These are phyloP conservation scores for Tadarida brasiliensis DNA, from an alignment of 2,797 vertebrate species.

Conservation along the genomic window DNA sequence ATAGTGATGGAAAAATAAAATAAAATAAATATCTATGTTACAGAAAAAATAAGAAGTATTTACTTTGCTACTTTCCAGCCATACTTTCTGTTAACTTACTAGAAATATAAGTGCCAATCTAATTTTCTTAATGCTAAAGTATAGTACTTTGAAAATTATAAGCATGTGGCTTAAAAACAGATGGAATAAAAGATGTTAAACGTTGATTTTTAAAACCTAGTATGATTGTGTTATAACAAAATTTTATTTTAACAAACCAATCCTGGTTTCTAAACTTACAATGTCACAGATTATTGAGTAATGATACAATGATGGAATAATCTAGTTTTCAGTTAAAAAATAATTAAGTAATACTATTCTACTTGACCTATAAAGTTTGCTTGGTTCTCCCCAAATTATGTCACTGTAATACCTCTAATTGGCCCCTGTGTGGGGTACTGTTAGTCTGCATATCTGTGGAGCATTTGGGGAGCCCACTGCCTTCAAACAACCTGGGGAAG, in stretches of 20 bases:
- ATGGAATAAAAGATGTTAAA: slow-evolving; percentile 51
- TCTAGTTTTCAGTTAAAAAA: slow-evolving; percentile 41
- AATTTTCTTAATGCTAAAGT: slow-evolving; percentile 46
- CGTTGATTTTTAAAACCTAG: slow-evolving; percentile 3
- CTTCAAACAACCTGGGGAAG: neutral
- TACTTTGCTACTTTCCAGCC: slow-evolving; percentile 24
- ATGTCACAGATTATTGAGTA: slow-evolving; percentile 21
- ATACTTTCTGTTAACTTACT: slow-evolving; percentile 57
- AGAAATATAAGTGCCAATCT: slow-evolving; percentile 56
- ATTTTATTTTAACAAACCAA: slow-evolving; percentile 55
- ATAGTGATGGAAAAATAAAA: too few species aligned
- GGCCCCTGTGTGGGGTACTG: neutral
- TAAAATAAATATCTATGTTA: too few species aligned
- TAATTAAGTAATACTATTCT: slow-evolving; percentile 40
- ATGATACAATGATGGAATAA: slow-evolving; percentile 1
- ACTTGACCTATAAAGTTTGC: neutral
- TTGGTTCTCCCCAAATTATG: neutral
- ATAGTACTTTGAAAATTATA: slow-evolving; percentile 57
- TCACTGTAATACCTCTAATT: neutral
- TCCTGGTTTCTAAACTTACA: neutral
- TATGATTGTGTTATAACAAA: slow-evolving; percentile 42
- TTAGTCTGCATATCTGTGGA: neutral
- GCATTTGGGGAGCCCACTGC: neutral
- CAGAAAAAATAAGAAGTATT: neutral
- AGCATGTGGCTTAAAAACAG: slow-evolving; percentile 46